These are phyloP conservation scores for Apamea epomidion DNA, from an alignment of 2,888 invertebrate species.

Conservation along the genomic window DNA sequence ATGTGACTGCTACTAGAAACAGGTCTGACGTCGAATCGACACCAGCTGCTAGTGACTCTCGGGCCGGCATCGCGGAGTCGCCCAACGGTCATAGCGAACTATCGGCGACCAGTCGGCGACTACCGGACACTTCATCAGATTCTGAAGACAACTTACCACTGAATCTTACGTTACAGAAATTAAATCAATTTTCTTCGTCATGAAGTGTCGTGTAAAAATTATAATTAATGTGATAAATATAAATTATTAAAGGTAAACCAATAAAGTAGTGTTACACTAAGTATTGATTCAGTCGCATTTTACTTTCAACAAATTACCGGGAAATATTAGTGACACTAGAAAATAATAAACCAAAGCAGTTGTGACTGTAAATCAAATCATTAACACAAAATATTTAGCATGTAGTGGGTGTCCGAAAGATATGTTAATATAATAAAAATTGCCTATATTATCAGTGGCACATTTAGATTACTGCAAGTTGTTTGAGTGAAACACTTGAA, in stretches of 20 bases:
- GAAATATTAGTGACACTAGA: constrained; percentile 32
- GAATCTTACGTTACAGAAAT: constrained; percentile 79
- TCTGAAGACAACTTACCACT: constrained; percentile 84
- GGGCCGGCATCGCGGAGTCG: constrained; percentile 8
- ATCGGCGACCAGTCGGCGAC: not conserved
- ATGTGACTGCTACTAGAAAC: constrained; percentile 45
- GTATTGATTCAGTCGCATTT: constrained; percentile 53
- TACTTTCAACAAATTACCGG: constrained; percentile 43
- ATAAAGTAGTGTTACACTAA: constrained; percentile 51
- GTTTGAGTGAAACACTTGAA: constrained; percentile 35
- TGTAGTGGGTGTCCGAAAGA: constrained; percentile 27
- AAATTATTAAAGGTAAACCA: constrained; percentile 62
- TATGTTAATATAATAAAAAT: constrained; percentile 11
- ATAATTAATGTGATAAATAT: constrained; percentile 71
- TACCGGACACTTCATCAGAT: constrained; percentile 70
- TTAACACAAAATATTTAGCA: constrained; percentile 31
- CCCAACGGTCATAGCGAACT: constrained; percentile 2
- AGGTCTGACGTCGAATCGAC: constrained; percentile 48
- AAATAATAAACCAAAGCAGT: constrained; percentile 59
- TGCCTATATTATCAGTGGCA: constrained; percentile 20
- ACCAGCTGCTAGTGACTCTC: constrained; percentile 24
- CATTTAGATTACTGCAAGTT: constrained; percentile 34
- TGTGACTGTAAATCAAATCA: constrained; percentile 33
- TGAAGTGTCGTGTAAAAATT: constrained; percentile 42
- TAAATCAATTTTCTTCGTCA: constrained; percentile 59